These are phyloP conservation scores for Aviceda leuphotes DNA, from an alignment of 2,797 vertebrate species.

Conservation along the genomic window DNA sequence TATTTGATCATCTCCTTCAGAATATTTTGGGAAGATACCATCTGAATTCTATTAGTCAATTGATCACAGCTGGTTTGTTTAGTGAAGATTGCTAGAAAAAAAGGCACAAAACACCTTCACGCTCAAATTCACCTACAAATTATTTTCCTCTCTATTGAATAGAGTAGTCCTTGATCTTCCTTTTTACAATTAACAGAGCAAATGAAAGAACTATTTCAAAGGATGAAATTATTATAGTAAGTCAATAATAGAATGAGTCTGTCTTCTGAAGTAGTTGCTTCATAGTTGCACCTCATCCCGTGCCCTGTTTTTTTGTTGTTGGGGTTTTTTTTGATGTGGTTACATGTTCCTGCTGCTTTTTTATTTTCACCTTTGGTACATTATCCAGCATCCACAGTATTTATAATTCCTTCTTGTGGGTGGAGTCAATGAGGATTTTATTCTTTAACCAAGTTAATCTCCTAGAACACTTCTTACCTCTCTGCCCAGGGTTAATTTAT, in stretches of 20 bases:
- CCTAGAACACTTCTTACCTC: not conserved
- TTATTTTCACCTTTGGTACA: not conserved
- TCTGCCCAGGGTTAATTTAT: not conserved
- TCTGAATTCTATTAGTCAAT: not conserved
- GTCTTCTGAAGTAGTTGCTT: not conserved
- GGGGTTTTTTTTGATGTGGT: not conserved
- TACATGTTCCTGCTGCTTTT: not conserved
- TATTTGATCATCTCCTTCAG: not conserved
- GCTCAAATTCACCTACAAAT: not conserved
- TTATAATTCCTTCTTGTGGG: not conserved
- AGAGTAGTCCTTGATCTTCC: not conserved
- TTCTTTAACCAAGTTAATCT: not conserved
- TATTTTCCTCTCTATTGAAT: not conserved
- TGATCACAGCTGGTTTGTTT: not conserved
- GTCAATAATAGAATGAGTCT: not conserved
- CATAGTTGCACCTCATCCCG: not conserved
- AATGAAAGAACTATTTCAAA: not conserved
- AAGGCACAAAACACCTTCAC: not conserved
- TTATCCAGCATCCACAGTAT: not conserved
- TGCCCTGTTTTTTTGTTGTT: accelerated
- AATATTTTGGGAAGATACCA: not conserved
- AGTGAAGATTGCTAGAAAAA: not conserved
- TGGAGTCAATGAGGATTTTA: not conserved
- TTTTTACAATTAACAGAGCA: not conserved
- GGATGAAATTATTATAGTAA: not conserved